phyloP scores from a whole-genome alignment of 1,140 invertebrate species.

The Anoplophora glabripennis region DNA sequence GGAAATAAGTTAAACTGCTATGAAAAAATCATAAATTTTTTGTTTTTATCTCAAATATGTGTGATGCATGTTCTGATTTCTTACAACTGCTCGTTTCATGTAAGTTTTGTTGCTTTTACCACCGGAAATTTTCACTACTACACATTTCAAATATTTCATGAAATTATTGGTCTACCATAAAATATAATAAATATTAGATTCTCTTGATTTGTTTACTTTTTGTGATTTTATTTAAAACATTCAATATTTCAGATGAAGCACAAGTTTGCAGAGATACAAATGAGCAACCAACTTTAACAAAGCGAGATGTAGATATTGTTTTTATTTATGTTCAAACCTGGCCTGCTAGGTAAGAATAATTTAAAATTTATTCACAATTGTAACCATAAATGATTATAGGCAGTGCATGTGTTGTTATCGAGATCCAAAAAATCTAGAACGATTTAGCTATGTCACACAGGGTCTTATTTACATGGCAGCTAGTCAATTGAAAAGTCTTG shows the following conservation, averaged over 20 bases:
- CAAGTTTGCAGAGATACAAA: constrained; percentile 42
- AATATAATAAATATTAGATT: not conserved
- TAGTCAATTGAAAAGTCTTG: constrained; percentile 69
- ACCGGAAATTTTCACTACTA: constrained; percentile 12
- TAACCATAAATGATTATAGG: constrained; percentile 51
- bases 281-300: constrained; percentile 42
- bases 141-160: constrained; percentile 12
- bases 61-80: constrained; percentile 77
- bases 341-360: constrained; percentile 41
- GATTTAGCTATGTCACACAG: constrained; percentile 82
- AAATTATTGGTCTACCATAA: not conserved
- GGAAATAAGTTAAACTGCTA: constrained; percentile 36
- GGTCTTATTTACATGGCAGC: constrained; percentile 72
- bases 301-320: constrained; percentile 43
- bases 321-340: constrained; percentile 48
- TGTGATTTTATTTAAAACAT: not conserved
- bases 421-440: constrained; percentile 85
- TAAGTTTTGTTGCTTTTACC: constrained; percentile 56
- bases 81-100: constrained; percentile 72
- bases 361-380: not conserved
- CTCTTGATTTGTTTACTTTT: constrained; percentile 8
- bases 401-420: constrained; percentile 92
- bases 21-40: constrained; percentile 42
- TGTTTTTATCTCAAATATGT: constrained; percentile 54
- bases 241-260: constrained; percentile 41